Evolutionary conservation across 2,113 vertebrate genomes (phyloP).

Genomic region (Rhinolophus ferrumequinum): DNA sequence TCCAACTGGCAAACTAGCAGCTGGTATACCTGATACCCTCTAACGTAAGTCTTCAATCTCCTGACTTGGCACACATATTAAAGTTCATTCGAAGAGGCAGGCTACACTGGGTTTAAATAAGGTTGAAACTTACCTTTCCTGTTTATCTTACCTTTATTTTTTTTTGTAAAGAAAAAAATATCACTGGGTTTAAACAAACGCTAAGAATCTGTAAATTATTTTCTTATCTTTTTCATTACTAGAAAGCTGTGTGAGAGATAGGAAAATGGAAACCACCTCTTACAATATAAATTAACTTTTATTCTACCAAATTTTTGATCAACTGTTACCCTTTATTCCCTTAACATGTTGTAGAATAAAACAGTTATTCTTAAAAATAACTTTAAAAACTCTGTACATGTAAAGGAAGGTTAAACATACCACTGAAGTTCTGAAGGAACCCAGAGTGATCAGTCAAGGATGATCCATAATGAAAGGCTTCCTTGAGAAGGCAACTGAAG

Average conservation of each 20-base stretch:
- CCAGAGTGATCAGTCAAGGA: neutral
- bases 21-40: neutral
- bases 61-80: neutral
- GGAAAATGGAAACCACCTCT: neutral
- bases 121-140: neutral
- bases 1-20: neutral
- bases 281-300: neutral
- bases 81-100: neutral
- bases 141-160: neutral
- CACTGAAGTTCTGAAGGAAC: neutral
- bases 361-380: neutral
- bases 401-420: neutral
- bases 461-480: neutral
- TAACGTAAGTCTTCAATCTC: neutral
- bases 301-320: neutral
- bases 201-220: conserved; percentile 15
- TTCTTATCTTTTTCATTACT: neutral
- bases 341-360: conserved; percentile 2
- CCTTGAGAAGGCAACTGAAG: neutral
- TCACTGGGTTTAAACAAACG: neutral
- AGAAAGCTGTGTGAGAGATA: neutral
- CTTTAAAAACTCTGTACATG: neutral
- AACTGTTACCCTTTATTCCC: neutral
- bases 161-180: neutral
- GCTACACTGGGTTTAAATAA: neutral